Percentiles rank a stretch among this genome's conserved stretches.
Evolutionary conservation across 2,113 vertebrate genomes (phyloP).

Genomic region (Carassius auratus): DNA sequence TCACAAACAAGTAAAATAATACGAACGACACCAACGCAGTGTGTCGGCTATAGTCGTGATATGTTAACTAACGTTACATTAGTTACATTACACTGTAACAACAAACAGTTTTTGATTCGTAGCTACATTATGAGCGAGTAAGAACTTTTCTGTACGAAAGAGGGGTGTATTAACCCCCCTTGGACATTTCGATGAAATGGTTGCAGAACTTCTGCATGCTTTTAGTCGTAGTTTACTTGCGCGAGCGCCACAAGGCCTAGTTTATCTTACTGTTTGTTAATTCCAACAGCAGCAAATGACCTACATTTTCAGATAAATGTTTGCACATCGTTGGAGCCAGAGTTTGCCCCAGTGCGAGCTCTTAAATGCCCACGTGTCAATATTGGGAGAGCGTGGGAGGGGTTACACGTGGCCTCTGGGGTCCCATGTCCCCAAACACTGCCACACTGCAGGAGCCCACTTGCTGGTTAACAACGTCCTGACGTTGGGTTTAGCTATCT

Average conservation of each 20-base stretch:
- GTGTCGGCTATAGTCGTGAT: not conserved
- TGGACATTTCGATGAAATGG: not conserved
- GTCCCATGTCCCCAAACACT: not conserved
- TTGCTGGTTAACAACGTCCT: not conserved
- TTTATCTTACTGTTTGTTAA: not conserved
- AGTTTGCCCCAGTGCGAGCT: not conserved
- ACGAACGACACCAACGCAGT: not conserved
- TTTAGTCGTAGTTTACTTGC: not conserved
- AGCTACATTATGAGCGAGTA: not conserved
- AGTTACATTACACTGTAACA: not conserved
- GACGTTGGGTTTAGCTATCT: not conserved
- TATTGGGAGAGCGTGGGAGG: conserved; percentile 47
- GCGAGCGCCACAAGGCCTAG: not conserved
- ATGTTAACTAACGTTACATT: not conserved
- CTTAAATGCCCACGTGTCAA: conserved; percentile 53
- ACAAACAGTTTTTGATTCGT: not conserved
- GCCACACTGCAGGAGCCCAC: not conserved
- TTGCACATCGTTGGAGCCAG: not conserved
- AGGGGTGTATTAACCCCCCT: not conserved
- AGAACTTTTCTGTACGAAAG: not conserved
- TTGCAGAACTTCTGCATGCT: not conserved
- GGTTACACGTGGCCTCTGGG: conserved; percentile 54
- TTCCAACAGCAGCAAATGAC: not conserved
- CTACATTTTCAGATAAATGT: conserved; percentile 9
- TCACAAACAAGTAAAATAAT: not conserved